These are phyloP conservation scores for Eumerus sabulonum DNA, from an alignment of 2,888 invertebrate genomes.

Conservation along the genomic window DNA sequence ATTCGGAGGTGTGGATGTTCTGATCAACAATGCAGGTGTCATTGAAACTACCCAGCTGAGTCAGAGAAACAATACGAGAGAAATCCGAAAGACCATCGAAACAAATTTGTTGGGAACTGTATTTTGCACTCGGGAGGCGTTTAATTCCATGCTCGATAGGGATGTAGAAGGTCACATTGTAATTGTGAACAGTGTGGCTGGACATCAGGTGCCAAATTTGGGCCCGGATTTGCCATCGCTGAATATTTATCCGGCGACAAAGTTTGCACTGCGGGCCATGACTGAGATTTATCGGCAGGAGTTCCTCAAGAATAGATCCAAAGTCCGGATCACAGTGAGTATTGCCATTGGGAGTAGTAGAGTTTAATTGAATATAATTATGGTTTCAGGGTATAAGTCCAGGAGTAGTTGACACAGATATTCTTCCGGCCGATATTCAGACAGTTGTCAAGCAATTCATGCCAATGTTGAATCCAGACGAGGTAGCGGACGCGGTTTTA, in stretches of 20 bases:
- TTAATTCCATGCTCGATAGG: conserved; percentile 78
- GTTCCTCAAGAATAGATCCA: conserved; percentile 71
- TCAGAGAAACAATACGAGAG: conserved; percentile 69
- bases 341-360: too few species aligned
- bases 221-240: conserved; percentile 67
- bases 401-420: conserved; percentile 77
- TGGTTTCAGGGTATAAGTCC: conserved; percentile 75
- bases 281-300: conserved; percentile 77
- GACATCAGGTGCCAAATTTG: conserved; percentile 72
- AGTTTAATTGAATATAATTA: too few species aligned
- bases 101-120: conserved; percentile 79
- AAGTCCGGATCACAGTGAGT: conserved; percentile 71
- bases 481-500: conserved; percentile 76
- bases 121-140: conserved; percentile 79
- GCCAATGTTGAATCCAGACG: conserved; percentile 74
- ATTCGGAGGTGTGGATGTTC: conserved; percentile 81
- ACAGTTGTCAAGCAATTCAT: conserved; percentile 74
- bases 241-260: conserved; percentile 76
- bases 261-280: conserved; percentile 76
- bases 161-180: conserved; percentile 80
- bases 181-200: conserved; percentile 78
- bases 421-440: conserved; percentile 76
- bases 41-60: conserved; percentile 30
- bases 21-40: conserved; percentile 81
- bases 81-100: conserved; percentile 76